A percentile compares a stretch with the other conserved stretches of the same genome.
These are phyloP conservation scores for Arctocebus calabarensis DNA, from an alignment of 2,797 vertebrate genomes.

Conservation along the genomic window DNA sequence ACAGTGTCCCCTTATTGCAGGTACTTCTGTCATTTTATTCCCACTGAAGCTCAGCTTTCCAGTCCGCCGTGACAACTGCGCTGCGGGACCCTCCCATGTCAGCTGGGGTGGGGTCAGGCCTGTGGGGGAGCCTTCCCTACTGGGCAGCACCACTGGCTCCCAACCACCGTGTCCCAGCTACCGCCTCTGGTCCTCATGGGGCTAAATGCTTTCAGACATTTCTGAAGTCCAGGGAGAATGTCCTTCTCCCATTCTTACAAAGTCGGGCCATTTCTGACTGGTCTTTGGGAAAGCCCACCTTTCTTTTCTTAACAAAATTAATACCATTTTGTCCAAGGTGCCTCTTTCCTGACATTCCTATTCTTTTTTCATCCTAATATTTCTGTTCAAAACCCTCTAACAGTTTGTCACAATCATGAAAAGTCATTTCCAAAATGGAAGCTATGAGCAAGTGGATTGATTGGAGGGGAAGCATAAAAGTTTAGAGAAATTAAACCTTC, in stretches of 20 bases:
- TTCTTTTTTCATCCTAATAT: background rate
- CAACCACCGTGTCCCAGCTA: background rate
- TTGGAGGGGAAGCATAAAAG: no score
- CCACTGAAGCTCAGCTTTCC: background rate
- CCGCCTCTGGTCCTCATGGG: accelerated
- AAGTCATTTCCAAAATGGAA: no score
- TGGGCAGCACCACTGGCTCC: accelerated
- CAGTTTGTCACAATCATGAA: background rate
- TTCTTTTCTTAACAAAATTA: background rate
- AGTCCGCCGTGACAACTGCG: accelerated
- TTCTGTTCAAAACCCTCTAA: background rate
- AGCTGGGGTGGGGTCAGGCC: accelerated
- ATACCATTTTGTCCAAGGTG: background rate
- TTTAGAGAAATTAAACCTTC: no score
- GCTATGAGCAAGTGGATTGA: accelerated
- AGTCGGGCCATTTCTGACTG: accelerated
- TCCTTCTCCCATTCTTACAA: background rate
- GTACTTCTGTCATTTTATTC: accelerated
- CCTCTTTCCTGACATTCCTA: no score
- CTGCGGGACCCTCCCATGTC: accelerated
- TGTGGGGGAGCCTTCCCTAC: accelerated
- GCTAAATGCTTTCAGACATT: accelerated
- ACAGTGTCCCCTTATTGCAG: accelerated
- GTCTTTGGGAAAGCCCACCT: background rate
- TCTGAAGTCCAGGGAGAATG: accelerated